Evolutionary conservation across 2,113 vertebrate genomes (phyloP).

Genomic region (Hucho hucho): DNA sequence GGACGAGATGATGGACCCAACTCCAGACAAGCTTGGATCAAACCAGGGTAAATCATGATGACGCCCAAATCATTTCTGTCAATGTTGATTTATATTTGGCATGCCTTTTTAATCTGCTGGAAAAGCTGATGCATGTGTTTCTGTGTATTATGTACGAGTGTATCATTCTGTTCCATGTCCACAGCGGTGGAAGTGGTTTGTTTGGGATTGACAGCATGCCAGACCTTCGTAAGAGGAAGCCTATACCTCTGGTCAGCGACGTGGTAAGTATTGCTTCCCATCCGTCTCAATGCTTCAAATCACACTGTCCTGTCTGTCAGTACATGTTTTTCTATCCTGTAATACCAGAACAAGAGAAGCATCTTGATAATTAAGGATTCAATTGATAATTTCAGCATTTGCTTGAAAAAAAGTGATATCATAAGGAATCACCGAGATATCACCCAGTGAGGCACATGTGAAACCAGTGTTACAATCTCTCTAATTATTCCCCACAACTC

Average conservation of each 20-base stretch:
- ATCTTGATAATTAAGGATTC: not conserved
- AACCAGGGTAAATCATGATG: constrained; percentile 84
- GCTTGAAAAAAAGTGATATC: constrained; percentile 35
- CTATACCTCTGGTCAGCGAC: constrained; percentile 93
- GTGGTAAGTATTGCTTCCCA: constrained; percentile 82
- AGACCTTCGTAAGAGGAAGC: constrained; percentile 94
- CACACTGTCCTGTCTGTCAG: constrained; percentile 11
- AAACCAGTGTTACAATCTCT: constrained; percentile 63
- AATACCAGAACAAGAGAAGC: constrained; percentile 10
- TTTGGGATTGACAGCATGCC: constrained; percentile 99
- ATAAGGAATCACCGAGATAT: not conserved
- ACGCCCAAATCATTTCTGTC: not conserved
- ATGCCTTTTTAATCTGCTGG: not conserved
- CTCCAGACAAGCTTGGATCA: constrained; percentile 84
- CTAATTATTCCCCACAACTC: constrained; percentile 80
- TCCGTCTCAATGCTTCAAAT: not conserved
- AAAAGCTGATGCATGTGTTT: not conserved
- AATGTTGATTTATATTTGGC: not conserved
- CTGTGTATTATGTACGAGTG: not conserved
- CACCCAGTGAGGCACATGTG: constrained; percentile 42
- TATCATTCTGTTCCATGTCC: constrained; percentile 25
- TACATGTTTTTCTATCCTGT: constrained; percentile 23
- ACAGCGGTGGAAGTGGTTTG: constrained; percentile 86
- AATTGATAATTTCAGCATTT: constrained; percentile 13
- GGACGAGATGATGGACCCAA: constrained; percentile 70